Evolutionary conservation across 1,140 invertebrate genomes (phyloP).

Genomic region (Drosophila erecta): DNA sequence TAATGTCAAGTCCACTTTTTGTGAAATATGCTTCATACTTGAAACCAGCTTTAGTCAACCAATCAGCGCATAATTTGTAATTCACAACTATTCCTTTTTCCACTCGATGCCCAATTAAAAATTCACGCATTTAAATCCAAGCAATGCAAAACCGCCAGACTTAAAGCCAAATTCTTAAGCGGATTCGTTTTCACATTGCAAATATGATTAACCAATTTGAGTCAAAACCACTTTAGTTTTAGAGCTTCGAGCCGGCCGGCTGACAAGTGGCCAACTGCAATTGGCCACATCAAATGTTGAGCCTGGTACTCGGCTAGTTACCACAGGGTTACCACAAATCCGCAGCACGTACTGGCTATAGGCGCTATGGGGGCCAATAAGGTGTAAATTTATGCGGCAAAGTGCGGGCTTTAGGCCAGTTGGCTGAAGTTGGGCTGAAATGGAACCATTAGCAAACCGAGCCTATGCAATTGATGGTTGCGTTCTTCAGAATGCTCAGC

Average conservation of each 20-base stretch:
- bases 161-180: conserved; percentile 53
- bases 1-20: background rate
- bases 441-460: conserved; percentile 56
- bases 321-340: conserved; percentile 31
- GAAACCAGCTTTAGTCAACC: conserved; percentile 6
- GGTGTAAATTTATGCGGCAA: conserved; percentile 80
- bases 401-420: conserved; percentile 19
- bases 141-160: conserved; percentile 35
- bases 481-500: conserved; percentile 54
- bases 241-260: conserved; percentile 57
- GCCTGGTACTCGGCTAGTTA: background rate
- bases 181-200: conserved; percentile 52
- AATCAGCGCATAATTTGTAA: background rate
- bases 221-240: conserved; percentile 81
- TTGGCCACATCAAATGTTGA: conserved; percentile 44
- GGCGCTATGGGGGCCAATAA: conserved; percentile 82
- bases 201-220: conserved; percentile 82
- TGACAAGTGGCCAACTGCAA: conserved; percentile 58
- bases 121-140: conserved; percentile 52
- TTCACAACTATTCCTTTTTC: background rate
- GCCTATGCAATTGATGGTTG: conserved; percentile 71
- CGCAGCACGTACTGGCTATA: conserved; percentile 63
- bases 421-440: conserved; percentile 40
- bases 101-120: conserved; percentile 17
- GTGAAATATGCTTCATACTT: background rate